Percentiles rank a stretch among this genome's conserved stretches.
Conservation (phyloP, 2,797 vertebrate species). For the Microhierax caerulescens region DNA sequence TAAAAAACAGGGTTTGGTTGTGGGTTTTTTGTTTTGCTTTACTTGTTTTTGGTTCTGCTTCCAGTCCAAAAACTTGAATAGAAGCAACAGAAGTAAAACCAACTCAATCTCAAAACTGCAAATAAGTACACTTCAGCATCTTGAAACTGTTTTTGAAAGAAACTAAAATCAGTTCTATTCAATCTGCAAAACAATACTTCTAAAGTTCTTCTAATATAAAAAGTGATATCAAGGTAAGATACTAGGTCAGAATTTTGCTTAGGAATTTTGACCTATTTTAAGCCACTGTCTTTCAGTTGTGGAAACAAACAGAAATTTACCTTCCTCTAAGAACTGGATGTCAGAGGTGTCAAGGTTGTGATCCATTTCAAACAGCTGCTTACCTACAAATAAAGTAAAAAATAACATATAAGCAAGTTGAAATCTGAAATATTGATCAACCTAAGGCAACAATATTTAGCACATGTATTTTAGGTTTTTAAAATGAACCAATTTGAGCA, state of each 20-base stretch:
- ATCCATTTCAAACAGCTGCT: constrained; percentile 96
- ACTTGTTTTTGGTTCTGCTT: not conserved
- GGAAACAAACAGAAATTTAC: constrained; percentile 72
- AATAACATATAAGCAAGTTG: not conserved
- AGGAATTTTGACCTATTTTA: not conserved
- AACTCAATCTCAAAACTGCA: not conserved
- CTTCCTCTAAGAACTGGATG: constrained; percentile 96
- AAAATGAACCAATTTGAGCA: not conserved
- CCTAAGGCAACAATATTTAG: not conserved
- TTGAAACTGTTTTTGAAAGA: not conserved
- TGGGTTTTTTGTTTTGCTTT: rapidly evolving
- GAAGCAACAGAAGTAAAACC: not conserved
- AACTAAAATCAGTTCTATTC: not conserved
- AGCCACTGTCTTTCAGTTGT: not conserved
- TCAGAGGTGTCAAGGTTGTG: constrained; percentile 98
- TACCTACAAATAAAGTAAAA: constrained; percentile 78
- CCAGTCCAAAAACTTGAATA: not conserved
- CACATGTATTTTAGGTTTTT: not conserved
- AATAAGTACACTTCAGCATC: not conserved
- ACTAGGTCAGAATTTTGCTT: not conserved
- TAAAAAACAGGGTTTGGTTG: not conserved
- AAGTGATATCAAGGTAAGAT: not conserved
- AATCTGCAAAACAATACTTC: not conserved
- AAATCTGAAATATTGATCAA: not conserved
- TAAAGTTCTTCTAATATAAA: not conserved